Evolutionary conservation across 2,797 vertebrate genomes (phyloP), one percentile per base, ranked within the genome.

Genomic region (Falco naumanni): DNA sequence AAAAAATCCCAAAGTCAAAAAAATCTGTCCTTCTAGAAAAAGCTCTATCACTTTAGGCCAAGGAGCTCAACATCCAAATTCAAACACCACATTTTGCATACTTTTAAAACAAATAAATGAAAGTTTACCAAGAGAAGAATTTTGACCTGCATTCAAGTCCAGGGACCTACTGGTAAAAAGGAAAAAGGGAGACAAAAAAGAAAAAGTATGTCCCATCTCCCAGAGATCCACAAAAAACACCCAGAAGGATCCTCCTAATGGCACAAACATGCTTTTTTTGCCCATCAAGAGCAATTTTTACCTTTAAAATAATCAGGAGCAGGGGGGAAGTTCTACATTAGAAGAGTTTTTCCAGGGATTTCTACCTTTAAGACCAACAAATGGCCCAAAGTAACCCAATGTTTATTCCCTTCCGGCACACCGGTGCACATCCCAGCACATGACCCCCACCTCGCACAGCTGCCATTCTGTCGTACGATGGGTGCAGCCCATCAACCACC

Each of bases 401-500:
- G 11, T 17, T 39, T 37, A 29, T 13, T 26, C 64, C 59, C 12
- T 39, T 26, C 59, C 43, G 41, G 25, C 51, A 20, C 17, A 3
- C 8, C 1, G 5, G 26, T 22, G 51, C 34, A 15, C 61, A 20
- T 17, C 19, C 2, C 16, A 5, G 16, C n/a, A 39, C 2, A 1
- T 6, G 21, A 48, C 13, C n/a, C 37, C 5, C 9, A 1, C 1
- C 50, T 7, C 6, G 1, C 9, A 3, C 31, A 22, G 51, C 65
- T 4, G 1, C 21, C 10, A 2, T 39, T n/a, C 39, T 5, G 0
- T 8, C 16, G 1, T 9, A 8, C 2, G 4, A 31, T 5, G 50
- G 75, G 33, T 16, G 1, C 69, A 47, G 50, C 17, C 56, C 61
- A 20, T 29, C 68, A 16, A 12, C 1, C 29, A 31, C 57, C 48